A percentile compares a stretch with the other conserved stretches of the same genome.
Evolutionary conservation across 2,797 vertebrate genomes (phyloP).

Genomic region (Periophthalmus magnuspinnatus): DNA sequence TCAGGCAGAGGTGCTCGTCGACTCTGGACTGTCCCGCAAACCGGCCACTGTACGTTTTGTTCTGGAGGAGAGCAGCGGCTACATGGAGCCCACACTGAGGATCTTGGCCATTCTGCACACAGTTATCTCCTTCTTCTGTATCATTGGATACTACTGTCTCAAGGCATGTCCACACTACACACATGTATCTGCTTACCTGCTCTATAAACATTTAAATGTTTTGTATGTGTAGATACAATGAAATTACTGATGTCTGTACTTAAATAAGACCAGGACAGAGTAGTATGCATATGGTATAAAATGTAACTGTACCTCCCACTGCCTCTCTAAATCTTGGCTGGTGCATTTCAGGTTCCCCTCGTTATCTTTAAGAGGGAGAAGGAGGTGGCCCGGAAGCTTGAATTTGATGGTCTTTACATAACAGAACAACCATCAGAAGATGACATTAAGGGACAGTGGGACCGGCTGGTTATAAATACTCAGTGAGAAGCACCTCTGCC

Average conservation of each 20-base stretch:
- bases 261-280: not conserved
- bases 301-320: not conserved
- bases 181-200: not conserved
- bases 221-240: not conserved
- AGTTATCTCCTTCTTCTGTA: slow-evolving; percentile 95
- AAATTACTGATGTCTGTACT: too few species aligned
- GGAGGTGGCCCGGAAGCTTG: slow-evolving; percentile 90
- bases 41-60: slow-evolving; percentile 87
- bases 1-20: slow-evolving; percentile 36
- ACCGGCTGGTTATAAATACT: slow-evolving; percentile 91
- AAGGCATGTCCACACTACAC: slow-evolving; percentile 72
- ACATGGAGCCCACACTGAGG: slow-evolving; percentile 92
- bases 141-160: slow-evolving; percentile 96
- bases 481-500: slow-evolving; percentile 78
- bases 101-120: slow-evolving; percentile 91
- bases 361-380: slow-evolving; percentile 94
- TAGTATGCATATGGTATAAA: not conserved
- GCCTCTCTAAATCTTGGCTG: not conserved
- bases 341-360: slow-evolving; percentile 80
- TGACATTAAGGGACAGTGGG: slow-evolving; percentile 94
- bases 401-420: slow-evolving; percentile 92
- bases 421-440: slow-evolving; percentile 93
- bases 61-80: slow-evolving; percentile 93
- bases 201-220: not conserved
- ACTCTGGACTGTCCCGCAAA: slow-evolving; percentile 29